These are phyloP conservation scores for Sinonovacula constricta DNA, from an alignment of 1,140 invertebrate species.

Conservation along the genomic window DNA sequence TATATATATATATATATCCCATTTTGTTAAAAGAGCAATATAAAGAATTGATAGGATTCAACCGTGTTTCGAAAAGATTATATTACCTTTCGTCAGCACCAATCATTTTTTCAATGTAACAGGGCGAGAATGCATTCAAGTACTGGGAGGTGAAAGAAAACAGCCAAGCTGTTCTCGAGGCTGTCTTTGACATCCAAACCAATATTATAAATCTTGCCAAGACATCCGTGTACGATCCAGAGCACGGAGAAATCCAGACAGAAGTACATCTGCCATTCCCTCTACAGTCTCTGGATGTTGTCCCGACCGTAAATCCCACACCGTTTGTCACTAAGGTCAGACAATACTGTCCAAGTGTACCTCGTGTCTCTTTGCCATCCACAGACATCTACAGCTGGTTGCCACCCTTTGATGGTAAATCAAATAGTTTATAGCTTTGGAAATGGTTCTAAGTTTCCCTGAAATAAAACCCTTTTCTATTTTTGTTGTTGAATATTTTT, in stretches of 20 bases:
- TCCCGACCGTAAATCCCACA: slow-evolving; percentile 79
- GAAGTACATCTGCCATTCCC: slow-evolving; percentile 93
- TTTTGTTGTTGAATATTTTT: no score
- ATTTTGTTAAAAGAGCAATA: no score
- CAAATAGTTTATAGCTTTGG: no score
- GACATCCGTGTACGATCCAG: slow-evolving; percentile 85
- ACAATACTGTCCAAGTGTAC: slow-evolving; percentile 41
- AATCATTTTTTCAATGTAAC: not conserved
- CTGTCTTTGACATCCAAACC: slow-evolving; percentile 51
- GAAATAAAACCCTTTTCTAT: no score
- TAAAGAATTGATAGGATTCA: not conserved
- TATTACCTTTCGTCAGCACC: not conserved
- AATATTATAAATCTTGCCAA: slow-evolving; percentile 57
- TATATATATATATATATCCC: no score
- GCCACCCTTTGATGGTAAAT: slow-evolving; percentile 70
- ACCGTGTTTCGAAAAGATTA: not conserved
- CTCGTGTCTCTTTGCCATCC: slow-evolving; percentile 60
- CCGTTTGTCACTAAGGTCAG: slow-evolving; percentile 49
- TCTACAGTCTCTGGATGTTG: slow-evolving; percentile 92
- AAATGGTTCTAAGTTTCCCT: no score
- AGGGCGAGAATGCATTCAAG: slow-evolving; percentile 60
- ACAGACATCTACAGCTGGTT: slow-evolving; percentile 59
- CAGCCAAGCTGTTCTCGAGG: slow-evolving; percentile 13
- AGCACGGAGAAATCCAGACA: slow-evolving; percentile 86
- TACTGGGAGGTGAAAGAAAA: slow-evolving; percentile 61